Evolutionary conservation across 2,113 vertebrate species (phyloP).

Genomic region (Brachypteracias leptosomus): DNA sequence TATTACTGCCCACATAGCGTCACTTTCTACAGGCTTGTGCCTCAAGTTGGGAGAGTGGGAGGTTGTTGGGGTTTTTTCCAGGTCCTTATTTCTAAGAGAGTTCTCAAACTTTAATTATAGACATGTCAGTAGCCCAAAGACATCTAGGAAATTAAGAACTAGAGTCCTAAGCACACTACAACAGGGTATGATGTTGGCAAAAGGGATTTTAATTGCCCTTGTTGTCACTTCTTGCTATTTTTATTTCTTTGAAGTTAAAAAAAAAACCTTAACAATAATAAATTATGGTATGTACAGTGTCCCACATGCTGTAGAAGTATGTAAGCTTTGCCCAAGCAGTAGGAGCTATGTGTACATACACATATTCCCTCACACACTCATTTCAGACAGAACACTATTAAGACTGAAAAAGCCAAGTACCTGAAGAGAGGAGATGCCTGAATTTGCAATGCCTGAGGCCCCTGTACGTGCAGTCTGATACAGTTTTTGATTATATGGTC

Average conservation of each 20-base stretch:
- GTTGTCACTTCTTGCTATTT: neutral
- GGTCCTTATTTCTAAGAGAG: neutral
- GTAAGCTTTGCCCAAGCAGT: neutral
- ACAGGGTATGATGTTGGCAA: neutral
- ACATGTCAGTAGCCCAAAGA: neutral
- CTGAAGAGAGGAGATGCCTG: rapidly evolving
- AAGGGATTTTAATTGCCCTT: neutral
- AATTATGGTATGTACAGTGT: neutral
- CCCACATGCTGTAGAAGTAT: neutral
- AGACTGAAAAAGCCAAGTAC: neutral
- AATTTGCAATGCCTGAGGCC: neutral
- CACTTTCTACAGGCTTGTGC: neutral
- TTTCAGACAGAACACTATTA: neutral
- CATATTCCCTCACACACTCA: neutral
- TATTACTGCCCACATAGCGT: neutral
- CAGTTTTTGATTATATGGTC: neutral
- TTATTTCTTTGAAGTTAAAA: neutral
- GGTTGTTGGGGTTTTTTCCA: neutral
- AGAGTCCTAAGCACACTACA: neutral
- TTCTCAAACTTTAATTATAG: neutral
- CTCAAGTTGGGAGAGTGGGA: neutral
- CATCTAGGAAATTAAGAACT: neutral
- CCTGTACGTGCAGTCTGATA: neutral
- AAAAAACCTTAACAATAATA: neutral
- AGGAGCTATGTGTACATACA: neutral